Evolutionary conservation across 1,140 invertebrate genomes (phyloP).

Genomic region (Drosophila asahinai): DNA sequence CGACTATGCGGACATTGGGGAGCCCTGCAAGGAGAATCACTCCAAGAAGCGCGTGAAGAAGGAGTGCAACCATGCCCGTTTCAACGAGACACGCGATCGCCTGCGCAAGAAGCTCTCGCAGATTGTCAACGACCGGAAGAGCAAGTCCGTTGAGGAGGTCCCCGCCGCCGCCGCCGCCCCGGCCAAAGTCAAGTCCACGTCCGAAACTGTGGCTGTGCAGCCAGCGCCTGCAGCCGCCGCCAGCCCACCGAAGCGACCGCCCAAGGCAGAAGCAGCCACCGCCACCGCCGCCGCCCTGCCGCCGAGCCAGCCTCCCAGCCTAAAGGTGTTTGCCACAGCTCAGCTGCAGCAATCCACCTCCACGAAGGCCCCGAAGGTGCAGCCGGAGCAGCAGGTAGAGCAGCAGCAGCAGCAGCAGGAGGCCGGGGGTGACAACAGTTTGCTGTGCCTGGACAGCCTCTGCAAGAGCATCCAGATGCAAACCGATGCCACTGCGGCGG

Average conservation of each 20-base stretch:
- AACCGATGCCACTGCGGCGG: slow-evolving; percentile 51
- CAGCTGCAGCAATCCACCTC: slow-evolving; percentile 55
- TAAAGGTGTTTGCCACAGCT: slow-evolving; percentile 68
- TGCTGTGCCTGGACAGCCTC: slow-evolving; percentile 73
- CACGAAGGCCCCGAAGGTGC: slow-evolving; percentile 32
- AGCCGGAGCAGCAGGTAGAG: slow-evolving; percentile 24
- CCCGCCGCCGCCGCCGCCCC: not conserved
- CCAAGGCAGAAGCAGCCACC: slow-evolving; percentile 29
- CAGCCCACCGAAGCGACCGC: slow-evolving; percentile 45
- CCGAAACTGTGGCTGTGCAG: slow-evolving; percentile 20
- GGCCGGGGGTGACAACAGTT: slow-evolving; percentile 59
- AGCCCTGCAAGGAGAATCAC: slow-evolving; percentile 81
- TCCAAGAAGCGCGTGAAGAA: slow-evolving; percentile 82
- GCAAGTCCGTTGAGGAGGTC: slow-evolving; percentile 52
- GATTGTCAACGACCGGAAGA: slow-evolving; percentile 78
- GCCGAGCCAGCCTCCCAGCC: slow-evolving; percentile 55
- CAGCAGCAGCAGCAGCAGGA: slow-evolving; percentile 51
- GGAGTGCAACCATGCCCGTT: slow-evolving; percentile 82
- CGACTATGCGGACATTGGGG: slow-evolving; percentile 81
- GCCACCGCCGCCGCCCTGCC: not conserved
- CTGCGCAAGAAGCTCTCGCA: slow-evolving; percentile 85
- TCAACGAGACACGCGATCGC: slow-evolving; percentile 85
- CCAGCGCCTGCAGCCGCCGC: slow-evolving; percentile 1
- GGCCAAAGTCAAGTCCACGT: slow-evolving; percentile 27
- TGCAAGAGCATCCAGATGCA: slow-evolving; percentile 79